phyloP scores from a whole-genome alignment of 2,113 vertebrate species.

The Capreolus pygargus region DNA sequence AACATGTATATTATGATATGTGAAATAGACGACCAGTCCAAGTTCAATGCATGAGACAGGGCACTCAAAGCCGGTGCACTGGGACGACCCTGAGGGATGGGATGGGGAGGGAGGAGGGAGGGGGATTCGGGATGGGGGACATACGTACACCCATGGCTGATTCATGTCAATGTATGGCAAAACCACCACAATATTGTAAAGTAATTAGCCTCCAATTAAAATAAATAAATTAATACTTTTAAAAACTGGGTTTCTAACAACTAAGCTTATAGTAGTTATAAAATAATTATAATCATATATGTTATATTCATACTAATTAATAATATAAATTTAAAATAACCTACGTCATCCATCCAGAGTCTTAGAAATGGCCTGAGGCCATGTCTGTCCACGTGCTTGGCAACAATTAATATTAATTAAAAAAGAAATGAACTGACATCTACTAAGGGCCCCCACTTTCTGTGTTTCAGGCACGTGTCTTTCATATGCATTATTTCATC shows the following conservation, averaged over 20 bases:
- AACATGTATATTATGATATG: not conserved
- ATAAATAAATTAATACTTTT: not conserved
- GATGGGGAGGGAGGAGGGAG: not conserved
- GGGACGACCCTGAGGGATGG: not conserved
- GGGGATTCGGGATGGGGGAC: not conserved
- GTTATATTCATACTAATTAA: not conserved
- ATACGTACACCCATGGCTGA: not conserved
- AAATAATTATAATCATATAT: not conserved
- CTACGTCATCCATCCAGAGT: not conserved
- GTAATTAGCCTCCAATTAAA: not conserved
- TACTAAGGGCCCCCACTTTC: not conserved
- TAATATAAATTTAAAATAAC: not conserved
- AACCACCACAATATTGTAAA: not conserved
- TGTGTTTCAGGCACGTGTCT: not conserved
- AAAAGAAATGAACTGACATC: not conserved
- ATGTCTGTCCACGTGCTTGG: not conserved
- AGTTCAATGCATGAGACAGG: not conserved
- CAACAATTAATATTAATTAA: not conserved
- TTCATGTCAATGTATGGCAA: not conserved
- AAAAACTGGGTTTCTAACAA: not conserved
- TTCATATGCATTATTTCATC: not conserved
- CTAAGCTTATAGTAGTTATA: not conserved
- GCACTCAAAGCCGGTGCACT: not conserved
- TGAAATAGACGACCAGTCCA: not conserved
- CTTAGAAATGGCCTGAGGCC: not conserved